A percentile compares a stretch with the other conserved stretches of the same genome.
phyloP scores from a whole-genome alignment of 2,113 vertebrate genomes.

The Xenotilapia flavipinnis region DNA sequence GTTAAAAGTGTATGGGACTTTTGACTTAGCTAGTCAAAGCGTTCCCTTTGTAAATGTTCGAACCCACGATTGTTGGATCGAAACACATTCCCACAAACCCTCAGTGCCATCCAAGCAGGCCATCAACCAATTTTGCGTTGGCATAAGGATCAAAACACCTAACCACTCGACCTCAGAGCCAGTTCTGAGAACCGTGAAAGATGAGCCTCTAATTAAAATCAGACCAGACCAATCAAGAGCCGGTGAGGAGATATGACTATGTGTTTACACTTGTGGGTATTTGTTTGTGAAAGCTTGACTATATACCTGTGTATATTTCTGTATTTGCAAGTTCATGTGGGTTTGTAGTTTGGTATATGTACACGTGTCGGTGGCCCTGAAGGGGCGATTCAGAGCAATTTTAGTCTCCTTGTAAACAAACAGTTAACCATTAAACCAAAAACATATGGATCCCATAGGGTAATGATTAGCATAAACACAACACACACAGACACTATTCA shows the following conservation, averaged over 20 bases:
- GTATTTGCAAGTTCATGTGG: background rate
- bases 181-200: constrained; percentile 58
- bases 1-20: constrained; percentile 31
- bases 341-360: background rate
- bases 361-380: constrained; percentile 26
- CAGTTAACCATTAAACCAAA: constrained; percentile 46
- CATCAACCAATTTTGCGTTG: constrained; percentile 49
- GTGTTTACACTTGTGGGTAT: constrained; percentile 41
- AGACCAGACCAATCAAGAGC: constrained; percentile 62
- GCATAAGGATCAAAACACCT: constrained; percentile 57
- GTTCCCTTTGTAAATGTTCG: constrained; percentile 34
- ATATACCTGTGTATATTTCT: background rate
- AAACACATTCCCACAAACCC: constrained; percentile 39
- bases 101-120: constrained; percentile 50
- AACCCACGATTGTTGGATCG: constrained; percentile 48
- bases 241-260: constrained; percentile 20
- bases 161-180: constrained; percentile 54
- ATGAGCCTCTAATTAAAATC: constrained; percentile 68
- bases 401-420: constrained; percentile 52
- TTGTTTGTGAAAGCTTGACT: constrained; percentile 20
- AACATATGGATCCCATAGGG: constrained; percentile 45
- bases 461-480: constrained; percentile 1
- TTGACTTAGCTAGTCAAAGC: constrained; percentile 11
- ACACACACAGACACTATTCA: background rate
- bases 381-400: constrained; percentile 31